These are phyloP conservation scores for Oceanites oceanicus DNA, from an alignment of 2,113 vertebrate species.

Conservation along the genomic window DNA sequence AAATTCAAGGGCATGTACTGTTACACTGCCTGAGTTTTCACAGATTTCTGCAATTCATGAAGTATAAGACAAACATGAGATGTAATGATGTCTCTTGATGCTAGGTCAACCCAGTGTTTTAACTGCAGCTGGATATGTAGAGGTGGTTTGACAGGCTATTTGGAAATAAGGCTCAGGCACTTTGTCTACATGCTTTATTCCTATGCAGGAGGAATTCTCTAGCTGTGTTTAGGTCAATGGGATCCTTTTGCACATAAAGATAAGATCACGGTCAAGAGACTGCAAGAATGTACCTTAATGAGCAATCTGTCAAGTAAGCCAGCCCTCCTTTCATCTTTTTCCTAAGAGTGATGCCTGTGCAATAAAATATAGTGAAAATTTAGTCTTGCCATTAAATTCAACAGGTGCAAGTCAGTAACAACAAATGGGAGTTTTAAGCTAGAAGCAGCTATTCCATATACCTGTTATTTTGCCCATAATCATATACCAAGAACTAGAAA, in stretches of 20 bases:
- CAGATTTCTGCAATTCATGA: neutral
- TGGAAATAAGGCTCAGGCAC: neutral
- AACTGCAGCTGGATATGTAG: neutral
- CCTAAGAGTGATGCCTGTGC: neutral
- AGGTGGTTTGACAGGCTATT: neutral
- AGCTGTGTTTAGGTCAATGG: neutral
- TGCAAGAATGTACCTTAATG: neutral
- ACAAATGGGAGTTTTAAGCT: neutral
- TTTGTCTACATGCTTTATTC: neutral
- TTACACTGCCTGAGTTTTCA: neutral
- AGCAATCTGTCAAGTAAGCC: neutral
- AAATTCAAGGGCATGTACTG: neutral
- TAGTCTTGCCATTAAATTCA: neutral
- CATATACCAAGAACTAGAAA: neutral
- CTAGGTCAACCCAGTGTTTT: neutral
- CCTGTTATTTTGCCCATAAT: neutral
- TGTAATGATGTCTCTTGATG: neutral
- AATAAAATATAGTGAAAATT: neutral
- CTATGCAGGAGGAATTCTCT: neutral
- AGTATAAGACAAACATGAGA: neutral
- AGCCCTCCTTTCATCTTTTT: neutral
- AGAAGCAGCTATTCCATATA: neutral
- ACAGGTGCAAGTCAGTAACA: neutral
- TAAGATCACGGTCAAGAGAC: neutral
- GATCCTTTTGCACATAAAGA: neutral